Percentiles rank a stretch among this genome's conserved stretches.
These are phyloP conservation scores for Mus minutoides DNA, from an alignment of 2,797 vertebrate genomes.

Conservation along the genomic window DNA sequence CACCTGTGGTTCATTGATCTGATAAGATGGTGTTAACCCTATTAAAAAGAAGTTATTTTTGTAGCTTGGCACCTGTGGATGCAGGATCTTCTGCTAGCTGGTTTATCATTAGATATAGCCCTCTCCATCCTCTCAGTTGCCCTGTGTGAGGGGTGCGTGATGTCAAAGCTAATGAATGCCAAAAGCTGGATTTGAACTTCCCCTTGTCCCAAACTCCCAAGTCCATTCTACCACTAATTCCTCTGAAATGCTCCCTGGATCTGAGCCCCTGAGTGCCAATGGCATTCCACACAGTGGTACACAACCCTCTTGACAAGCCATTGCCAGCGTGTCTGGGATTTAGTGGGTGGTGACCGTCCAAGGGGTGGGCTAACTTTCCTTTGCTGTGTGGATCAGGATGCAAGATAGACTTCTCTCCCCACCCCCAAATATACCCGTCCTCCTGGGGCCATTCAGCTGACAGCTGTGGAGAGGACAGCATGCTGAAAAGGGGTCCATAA, in stretches of 20 bases:
- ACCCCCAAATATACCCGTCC: constrained; percentile 50
- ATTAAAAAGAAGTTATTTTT: not conserved
- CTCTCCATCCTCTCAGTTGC: not conserved
- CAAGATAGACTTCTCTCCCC: not conserved
- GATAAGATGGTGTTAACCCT: not conserved
- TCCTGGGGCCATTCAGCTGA: constrained; percentile 79
- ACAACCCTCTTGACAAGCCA: not conserved
- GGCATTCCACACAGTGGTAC: not conserved
- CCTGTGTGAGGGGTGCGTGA: not conserved
- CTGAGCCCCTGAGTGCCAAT: not conserved
- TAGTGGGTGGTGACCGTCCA: not conserved
- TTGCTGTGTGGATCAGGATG: constrained; percentile 60
- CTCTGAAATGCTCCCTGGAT: not conserved
- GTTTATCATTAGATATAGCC: not conserved
- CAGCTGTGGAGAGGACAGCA: constrained; percentile 80
- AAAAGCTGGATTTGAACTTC: not conserved
- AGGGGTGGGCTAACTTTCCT: constrained; percentile 25
- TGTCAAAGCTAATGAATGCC: not conserved
- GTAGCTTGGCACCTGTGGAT: not conserved
- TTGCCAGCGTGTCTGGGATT: not conserved
- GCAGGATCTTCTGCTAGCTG: not conserved
- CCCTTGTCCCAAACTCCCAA: not conserved
- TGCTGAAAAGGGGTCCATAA: constrained; percentile 71
- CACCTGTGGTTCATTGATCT: not conserved
- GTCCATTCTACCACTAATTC: not conserved